Evolutionary conservation across 2,888 invertebrate species (phyloP), one percentile per base, ranked within the genome.

Genomic region (Strigamia maritima): DNA sequence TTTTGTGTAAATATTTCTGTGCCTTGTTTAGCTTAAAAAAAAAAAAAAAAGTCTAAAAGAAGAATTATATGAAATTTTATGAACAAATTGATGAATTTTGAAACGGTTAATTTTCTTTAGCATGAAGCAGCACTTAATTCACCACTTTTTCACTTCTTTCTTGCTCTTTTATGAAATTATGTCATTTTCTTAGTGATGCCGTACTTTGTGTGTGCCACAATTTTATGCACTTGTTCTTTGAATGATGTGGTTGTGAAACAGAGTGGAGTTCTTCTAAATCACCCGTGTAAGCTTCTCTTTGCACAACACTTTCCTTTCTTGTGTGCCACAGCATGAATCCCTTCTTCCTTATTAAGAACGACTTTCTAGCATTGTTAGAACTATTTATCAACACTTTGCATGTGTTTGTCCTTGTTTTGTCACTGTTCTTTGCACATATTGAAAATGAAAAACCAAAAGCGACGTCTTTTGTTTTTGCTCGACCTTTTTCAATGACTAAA

Each of bases 231-330:
- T 49, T 49, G 49, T 49, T 49, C 49, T 19, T 49, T 49, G 49
- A 49, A 49, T 49, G 49, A 49, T 49, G 49, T 49, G 49, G 49
- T 49, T 49, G 19, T 49, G 49, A 49, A 49, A 49, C 49, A 49
- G 49, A 49, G 49, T 49, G 49, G 49, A 49, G 6, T 49, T 80
- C 79, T 79, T 77, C 80, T 76, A 79, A 76, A 79, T 70, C 76
- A 79, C 76, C 74, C 65, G 60, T 79, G 40, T 79, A n/a, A 78
- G 76, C 38, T 60, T 76, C 70, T 60, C 75, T 65, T 22, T 76
- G 75, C 74, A 74, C 75, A 79, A 80, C 22, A 79, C 60, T 75
- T 44, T 79, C 76, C 49, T 38, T 79, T 80, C 77, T 79, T 60
- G 38, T 75, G n/a, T 81, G 80, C 79, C 75, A n/a, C n/a, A 79